These are phyloP conservation scores for Actinia tenebrosa DNA, from an alignment of 64 coral and sea anemone genomes.

Conservation along the genomic window DNA sequence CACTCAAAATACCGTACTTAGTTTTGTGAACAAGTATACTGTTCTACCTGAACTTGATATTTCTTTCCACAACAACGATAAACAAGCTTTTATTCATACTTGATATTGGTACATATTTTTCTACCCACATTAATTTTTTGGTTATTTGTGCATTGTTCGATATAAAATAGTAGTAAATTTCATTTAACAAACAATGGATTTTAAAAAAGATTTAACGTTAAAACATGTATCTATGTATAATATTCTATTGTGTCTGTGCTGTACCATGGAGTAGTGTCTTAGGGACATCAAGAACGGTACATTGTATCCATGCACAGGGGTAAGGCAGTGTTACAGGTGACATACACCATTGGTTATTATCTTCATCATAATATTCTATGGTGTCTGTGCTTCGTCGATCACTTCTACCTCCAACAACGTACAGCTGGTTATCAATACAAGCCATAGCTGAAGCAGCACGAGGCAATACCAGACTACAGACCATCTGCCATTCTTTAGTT, in stretches of 20 bases:
- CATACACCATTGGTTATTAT: background rate
- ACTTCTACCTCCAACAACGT: slow-evolving; percentile 23
- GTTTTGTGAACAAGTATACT: too few relatives aligned
- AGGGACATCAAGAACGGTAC: background rate
- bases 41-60: too few relatives aligned
- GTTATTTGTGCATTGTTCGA: too few relatives aligned
- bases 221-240: too few relatives aligned
- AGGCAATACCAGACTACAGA: slow-evolving; percentile 1
- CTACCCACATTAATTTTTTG: too few relatives aligned
- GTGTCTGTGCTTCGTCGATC: slow-evolving; percentile 15
- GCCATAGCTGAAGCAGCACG: slow-evolving; percentile 14
- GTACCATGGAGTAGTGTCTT: background rate
- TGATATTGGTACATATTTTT: too few relatives aligned
- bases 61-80: too few relatives aligned
- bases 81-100: too few relatives aligned
- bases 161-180: too few relatives aligned
- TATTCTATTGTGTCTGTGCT: slow-evolving; percentile 7
- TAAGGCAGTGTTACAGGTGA: background rate
- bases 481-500: slow-evolving; percentile 23
- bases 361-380: slow-evolving; percentile 16
- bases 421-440: slow-evolving; percentile 14
- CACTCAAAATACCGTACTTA: too few relatives aligned
- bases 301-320: slow-evolving; percentile 13
- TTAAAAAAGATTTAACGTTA: too few relatives aligned
- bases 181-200: too few relatives aligned